Evolutionary conservation across 2,797 vertebrate species (phyloP).

Genomic region (Typhlichthys eigenmanni): DNA sequence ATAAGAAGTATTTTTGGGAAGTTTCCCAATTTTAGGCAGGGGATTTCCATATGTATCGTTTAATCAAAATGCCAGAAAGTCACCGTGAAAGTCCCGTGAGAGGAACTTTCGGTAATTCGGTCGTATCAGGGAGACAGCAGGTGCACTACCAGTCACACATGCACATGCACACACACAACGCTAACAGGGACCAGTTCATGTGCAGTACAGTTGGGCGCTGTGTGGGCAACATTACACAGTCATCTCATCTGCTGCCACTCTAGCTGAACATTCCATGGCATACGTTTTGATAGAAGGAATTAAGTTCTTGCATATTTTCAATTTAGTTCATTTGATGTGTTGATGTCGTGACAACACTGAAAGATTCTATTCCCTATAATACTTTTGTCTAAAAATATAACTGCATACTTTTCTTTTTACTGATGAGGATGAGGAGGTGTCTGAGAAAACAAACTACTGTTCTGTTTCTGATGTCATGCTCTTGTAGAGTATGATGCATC

Average conservation of each 20-base stretch:
- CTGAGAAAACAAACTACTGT: conserved; percentile 38
- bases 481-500: conserved; percentile 71
- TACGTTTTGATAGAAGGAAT: conserved; percentile 2
- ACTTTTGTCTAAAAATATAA: conserved; percentile 55
- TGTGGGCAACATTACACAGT: neutral
- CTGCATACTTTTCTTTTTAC: conserved; percentile 52
- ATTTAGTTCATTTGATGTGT: neutral
- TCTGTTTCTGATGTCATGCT: conserved; percentile 65
- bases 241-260: conserved; percentile 2
- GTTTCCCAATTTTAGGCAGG: too few relatives aligned
- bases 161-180: too few relatives aligned
- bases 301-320: conserved; percentile 33
- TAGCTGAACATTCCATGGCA: conserved; percentile 1
- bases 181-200: too few relatives aligned
- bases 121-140: too few relatives aligned
- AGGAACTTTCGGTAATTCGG: too few relatives aligned
- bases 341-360: conserved; percentile 8
- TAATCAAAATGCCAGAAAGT: too few relatives aligned
- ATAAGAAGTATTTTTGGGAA: too few relatives aligned
- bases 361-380: conserved; percentile 26
- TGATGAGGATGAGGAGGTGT: conserved; percentile 38
- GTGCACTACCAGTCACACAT: too few relatives aligned
- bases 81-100: too few relatives aligned
- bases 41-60: too few relatives aligned
- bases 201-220: too few relatives aligned